These are phyloP conservation scores for Eidolon dupreanum DNA, from an alignment of 2,797 vertebrate species.

Conservation along the genomic window DNA sequence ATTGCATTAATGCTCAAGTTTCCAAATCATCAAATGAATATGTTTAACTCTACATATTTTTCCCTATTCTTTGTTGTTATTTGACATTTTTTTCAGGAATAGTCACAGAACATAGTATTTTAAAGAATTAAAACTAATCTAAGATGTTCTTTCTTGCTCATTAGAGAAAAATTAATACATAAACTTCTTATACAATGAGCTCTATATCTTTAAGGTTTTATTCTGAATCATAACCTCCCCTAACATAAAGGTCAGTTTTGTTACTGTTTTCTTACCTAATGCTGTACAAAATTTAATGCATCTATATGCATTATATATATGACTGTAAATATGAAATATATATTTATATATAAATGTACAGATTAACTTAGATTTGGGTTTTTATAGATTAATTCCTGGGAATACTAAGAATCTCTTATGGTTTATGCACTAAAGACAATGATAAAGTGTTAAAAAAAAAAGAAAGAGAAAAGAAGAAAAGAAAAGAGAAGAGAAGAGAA, in stretches of 20 bases:
- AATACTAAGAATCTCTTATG: not conserved
- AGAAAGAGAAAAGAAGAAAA: not conserved
- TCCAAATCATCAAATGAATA: not conserved
- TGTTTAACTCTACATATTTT: not conserved
- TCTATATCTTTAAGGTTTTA: not conserved
- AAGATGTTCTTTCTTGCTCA: not conserved
- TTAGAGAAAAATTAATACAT: not conserved
- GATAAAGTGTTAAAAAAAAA: not conserved
- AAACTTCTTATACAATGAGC: not conserved
- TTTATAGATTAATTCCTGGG: not conserved
- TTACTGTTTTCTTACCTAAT: not conserved
- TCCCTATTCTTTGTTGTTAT: not conserved
- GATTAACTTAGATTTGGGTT: not conserved
- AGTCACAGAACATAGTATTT: not conserved
- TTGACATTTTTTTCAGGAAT: not conserved
- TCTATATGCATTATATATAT: not conserved
- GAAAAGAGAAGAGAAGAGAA: not conserved
- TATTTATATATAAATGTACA: not conserved
- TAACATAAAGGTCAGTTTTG: not conserved
- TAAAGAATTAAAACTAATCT: not conserved
- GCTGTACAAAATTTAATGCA: not conserved
- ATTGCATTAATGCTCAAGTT: not conserved
- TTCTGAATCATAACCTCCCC: not conserved
- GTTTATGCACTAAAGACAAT: not conserved
- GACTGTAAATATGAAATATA: not conserved